Evolutionary conservation across 2,113 vertebrate species (phyloP).

Genomic region (Manacus vitellinus): DNA sequence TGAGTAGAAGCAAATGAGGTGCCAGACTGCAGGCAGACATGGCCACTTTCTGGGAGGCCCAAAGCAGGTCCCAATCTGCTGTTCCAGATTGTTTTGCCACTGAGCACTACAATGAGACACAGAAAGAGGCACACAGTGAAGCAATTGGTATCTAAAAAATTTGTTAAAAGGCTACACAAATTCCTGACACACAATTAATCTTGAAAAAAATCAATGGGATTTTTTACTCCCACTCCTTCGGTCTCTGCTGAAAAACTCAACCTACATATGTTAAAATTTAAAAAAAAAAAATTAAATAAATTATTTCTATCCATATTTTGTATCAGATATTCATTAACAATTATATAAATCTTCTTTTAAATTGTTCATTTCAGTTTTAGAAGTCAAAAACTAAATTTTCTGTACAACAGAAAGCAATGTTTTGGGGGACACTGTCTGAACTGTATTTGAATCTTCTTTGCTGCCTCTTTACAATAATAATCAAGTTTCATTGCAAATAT

Average conservation of each 20-base stretch:
- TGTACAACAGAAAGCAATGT: background rate
- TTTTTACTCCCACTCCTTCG: conserved; percentile 18
- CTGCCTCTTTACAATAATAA: background rate
- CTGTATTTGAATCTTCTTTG: background rate
- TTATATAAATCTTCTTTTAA: background rate
- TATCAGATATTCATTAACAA: background rate
- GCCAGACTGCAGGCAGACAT: conserved; percentile 35
- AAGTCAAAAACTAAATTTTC: background rate
- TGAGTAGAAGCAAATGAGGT: background rate
- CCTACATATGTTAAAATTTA: background rate
- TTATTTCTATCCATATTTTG: background rate
- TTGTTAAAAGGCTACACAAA: background rate
- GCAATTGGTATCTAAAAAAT: background rate
- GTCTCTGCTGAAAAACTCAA: background rate
- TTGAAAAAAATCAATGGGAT: background rate
- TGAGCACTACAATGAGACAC: background rate
- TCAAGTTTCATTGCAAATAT: background rate
- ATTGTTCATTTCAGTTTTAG: background rate
- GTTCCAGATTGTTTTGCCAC: conserved; percentile 35
- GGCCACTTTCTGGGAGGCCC: conserved; percentile 17
- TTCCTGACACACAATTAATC: background rate
- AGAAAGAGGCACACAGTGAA: background rate
- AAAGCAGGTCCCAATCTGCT: conserved; percentile 34
- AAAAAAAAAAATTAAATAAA: background rate
- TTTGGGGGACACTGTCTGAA: background rate